Base-by-base conservation (phyloP, 1,140 invertebrate genomes). In the Drosophila obscura region DNA sequence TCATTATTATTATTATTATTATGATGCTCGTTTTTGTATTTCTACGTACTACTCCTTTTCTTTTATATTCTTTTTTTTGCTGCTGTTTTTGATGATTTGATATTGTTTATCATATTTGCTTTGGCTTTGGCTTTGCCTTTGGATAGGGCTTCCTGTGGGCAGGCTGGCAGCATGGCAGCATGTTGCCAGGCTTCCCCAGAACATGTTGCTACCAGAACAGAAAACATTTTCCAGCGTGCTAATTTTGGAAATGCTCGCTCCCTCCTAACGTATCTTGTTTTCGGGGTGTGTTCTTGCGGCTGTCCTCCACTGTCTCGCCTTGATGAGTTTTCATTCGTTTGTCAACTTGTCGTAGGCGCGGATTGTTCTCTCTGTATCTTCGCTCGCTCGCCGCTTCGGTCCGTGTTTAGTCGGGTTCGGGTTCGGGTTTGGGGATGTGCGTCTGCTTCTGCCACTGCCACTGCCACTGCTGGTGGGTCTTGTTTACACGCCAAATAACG, bases 301-400 rank as follows among this genome's bases (percentile, higher is more conserved):
- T 53, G 64, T 60, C 56, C 62, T 53, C 39, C 51, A 8, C 16
- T 26, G 35, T 56, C 57, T 50, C 43, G 26, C 50, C 61, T 46
- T 68, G 77, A 68, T 35, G 49, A 41, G 46, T 64, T 69, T 73
- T 77, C 66, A 87, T 84, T 87, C 79, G 72, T 48, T 63, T 87
- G 75, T 83, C 83, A 87, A 88, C 83, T 88, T 76, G 71, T 75
- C 74, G 59, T 81, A 72, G 66, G 63, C 71, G 53, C 68, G 69
- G 45, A 51, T 60, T 59, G 56, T 75, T n/a, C 44, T 59, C 59
- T 64, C 43, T 26, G 53, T 31, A 13, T 35, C 9, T 52, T 15
- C 26, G 8, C 24, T n/a, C 48, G 19, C 19, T n/a, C 19, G 19
- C 1, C 22, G 45, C 11, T 43, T 35, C 35, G 35, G 11, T 39